phyloP scores from a whole-genome alignment of 1,140 invertebrate genomes.

The Chlorops oryzae region DNA sequence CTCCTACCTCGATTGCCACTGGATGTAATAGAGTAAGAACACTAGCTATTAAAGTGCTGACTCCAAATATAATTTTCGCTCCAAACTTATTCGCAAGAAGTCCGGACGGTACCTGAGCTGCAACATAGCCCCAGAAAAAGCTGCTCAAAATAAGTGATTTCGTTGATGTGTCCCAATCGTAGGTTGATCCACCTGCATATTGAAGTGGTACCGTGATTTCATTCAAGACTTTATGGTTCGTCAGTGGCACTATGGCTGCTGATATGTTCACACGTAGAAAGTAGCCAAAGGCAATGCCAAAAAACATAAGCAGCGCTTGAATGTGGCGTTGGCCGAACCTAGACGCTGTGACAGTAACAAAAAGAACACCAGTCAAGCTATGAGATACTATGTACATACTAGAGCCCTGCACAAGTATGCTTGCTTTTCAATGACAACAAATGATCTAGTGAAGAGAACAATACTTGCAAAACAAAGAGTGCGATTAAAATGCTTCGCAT shows the following conservation, averaged over 20 bases:
- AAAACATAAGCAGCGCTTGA: conserved; percentile 58
- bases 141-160: conserved; percentile 57
- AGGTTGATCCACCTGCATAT: conserved; percentile 26
- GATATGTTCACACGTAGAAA: conserved; percentile 62
- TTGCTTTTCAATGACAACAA: too few species aligned
- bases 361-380: too few species aligned
- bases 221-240: too few species aligned
- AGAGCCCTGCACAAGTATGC: too few species aligned
- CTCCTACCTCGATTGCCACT: conserved; percentile 40
- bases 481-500: too few species aligned
- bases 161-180: conserved; percentile 49
- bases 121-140: conserved; percentile 60
- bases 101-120: conserved; percentile 58
- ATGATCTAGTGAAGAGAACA: too few species aligned
- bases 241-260: conserved; percentile 66
- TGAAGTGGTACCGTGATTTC: too few species aligned
- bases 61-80: conserved; percentile 56
- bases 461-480: too few species aligned
- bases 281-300: conserved; percentile 59
- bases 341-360: conserved; percentile 19
- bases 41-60: conserved; percentile 50
- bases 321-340: conserved; percentile 59
- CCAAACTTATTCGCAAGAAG: conserved; percentile 62
- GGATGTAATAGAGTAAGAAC: conserved; percentile 50
- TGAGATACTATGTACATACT: too few species aligned